Evolutionary conservation across 2,113 vertebrate genomes (phyloP), one percentile per base, ranked within the genome.

Genomic region (Hippocampus comes): DNA sequence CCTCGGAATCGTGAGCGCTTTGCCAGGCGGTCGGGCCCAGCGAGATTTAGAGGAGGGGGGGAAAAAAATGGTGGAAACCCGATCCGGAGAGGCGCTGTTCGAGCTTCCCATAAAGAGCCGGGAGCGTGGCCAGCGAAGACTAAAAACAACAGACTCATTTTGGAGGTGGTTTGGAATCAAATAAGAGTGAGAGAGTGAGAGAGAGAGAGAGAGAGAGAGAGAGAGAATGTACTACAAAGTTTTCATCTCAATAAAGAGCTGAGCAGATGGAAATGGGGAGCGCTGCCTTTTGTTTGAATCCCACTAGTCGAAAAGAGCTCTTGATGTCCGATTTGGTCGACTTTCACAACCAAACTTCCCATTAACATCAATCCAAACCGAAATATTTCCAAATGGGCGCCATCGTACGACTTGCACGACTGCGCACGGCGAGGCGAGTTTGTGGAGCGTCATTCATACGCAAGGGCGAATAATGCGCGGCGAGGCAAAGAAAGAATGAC

Each of bases 1-100:
- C 84, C 87, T 87, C 88, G 91, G 90, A 89, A 89, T 90, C 84
- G 77, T 84, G 86, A 89, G 79, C 74, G 79, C 80, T 90, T 89
- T 89, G 90, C 88, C 92, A 92, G 88, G 88, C 87, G 81, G 81
- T 83, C 76, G 78, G 86, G 87, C 85, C 71, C 75, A 57, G 84
- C 80, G 85, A 81, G 76, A 83, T 21, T 77, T 76, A 49, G 72
- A 59, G 73, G 14, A 14, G 41, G 42, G 9, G 42, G 64, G 43
- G 79, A n/a, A n/a, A n/a, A n/a, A n/a, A n/a, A 78, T 73, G 75
- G 79, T 55, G 34, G 86, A 78, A 90, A 90, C 74, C 71, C 75
- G 82, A 89, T 83, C 89, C 41, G 84, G 72, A 49, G 73, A 76
- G 79, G 80, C 75, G 82, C 70, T 86, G 74, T 82, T 67, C 70